A percentile compares a stretch with the other conserved stretches of the same genome.
Conservation (phyloP, 2,113 vertebrate species). For the Trogon melanurus region DNA sequence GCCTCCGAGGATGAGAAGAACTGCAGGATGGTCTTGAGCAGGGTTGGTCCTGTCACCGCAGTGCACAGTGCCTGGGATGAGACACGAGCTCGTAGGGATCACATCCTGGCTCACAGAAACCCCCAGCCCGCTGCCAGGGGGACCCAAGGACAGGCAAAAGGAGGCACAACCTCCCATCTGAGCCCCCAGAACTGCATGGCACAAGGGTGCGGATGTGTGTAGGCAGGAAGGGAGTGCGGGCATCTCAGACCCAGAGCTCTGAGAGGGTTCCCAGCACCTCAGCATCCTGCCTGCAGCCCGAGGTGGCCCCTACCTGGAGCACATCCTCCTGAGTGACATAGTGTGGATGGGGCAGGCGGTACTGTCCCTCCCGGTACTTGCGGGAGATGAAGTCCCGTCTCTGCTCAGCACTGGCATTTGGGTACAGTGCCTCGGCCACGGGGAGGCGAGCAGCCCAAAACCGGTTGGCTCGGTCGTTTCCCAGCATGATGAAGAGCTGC, state of each 20-base stretch:
- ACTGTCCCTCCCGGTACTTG: slow-evolving; percentile 90
- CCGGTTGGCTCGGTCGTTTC: slow-evolving; percentile 91
- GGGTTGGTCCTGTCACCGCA: slow-evolving; percentile 87
- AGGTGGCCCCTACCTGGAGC: slow-evolving; percentile 82
- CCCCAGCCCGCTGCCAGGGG: accelerated
- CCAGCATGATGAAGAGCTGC: slow-evolving; percentile 94
- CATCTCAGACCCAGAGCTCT: background rate
- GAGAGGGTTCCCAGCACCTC: background rate
- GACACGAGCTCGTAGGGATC: background rate
- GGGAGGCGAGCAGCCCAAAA: slow-evolving; percentile 90
- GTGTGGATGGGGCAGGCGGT: slow-evolving; percentile 82
- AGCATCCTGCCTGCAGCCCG: accelerated
- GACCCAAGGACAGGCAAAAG: background rate
- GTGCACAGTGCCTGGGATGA: slow-evolving; percentile 82
- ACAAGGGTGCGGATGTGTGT: accelerated
- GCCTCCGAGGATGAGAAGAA: slow-evolving; percentile 86
- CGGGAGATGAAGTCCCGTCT: slow-evolving; percentile 87
- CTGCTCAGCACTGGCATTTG: slow-evolving; percentile 78
- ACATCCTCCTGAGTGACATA: slow-evolving; percentile 85
- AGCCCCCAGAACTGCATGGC: background rate
- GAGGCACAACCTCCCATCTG: background rate
- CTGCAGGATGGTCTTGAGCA: slow-evolving; percentile 90
- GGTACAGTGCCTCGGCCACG: slow-evolving; percentile 74
- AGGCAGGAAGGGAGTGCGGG: background rate
- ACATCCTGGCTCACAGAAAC: accelerated